A percentile compares a stretch with the other conserved stretches of the same genome.
Evolutionary conservation across 2,888 invertebrate species (phyloP).

Genomic region (Hydropsyche betteni): DNA sequence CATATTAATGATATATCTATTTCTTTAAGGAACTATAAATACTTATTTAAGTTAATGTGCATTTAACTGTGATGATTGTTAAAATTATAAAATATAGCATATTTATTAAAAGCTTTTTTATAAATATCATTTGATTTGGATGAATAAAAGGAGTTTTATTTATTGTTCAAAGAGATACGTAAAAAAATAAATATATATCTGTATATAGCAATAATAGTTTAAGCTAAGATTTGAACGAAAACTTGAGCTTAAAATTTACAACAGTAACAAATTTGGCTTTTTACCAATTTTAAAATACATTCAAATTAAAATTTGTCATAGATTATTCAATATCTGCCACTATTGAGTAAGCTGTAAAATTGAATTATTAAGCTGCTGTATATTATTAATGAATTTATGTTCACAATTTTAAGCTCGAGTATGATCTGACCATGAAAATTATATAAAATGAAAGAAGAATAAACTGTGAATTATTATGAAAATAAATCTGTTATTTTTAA

Average conservation of each 20-base stretch:
- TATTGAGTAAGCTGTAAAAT: too few relatives aligned
- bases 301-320: too few relatives aligned
- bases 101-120: too few relatives aligned
- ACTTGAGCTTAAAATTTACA: constrained; percentile 16
- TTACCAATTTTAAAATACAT: background rate
- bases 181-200: constrained; percentile 6
- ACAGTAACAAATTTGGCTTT: background rate
- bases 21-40: background rate
- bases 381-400: background rate
- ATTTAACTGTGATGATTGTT: constrained; percentile 33
- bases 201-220: constrained; percentile 27
- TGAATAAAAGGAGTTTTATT: background rate
- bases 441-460: background rate
- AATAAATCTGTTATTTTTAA: constrained; percentile 25
- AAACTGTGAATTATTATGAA: constrained; percentile 10
- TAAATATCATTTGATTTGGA: too few relatives aligned
- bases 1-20: background rate
- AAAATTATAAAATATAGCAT: background rate
- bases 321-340: too few relatives aligned
- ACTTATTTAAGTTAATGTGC: constrained; percentile 15
- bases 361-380: background rate
- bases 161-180: constrained; percentile 20
- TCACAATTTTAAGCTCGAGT: constrained; percentile 9
- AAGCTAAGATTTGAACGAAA: constrained; percentile 11
- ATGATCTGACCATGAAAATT: background rate